A percentile compares a stretch with the other conserved stretches of the same genome.
Evolutionary conservation across 2,888 invertebrate species (phyloP).

Genomic region (Habrosyne pyritoides): DNA sequence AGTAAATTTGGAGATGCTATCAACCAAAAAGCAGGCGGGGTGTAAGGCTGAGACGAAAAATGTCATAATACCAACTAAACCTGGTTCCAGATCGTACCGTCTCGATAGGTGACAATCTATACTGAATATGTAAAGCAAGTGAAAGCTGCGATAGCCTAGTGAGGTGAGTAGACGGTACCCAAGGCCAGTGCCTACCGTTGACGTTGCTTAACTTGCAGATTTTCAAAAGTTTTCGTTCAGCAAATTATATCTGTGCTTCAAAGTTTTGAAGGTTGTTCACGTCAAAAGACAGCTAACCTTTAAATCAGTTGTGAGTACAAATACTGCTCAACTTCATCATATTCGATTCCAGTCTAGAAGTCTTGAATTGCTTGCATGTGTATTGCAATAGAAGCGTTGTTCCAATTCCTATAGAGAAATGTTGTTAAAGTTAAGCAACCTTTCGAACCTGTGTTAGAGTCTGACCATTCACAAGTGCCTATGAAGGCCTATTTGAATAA

Average conservation of each 20-base stretch:
- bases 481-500: too few species aligned
- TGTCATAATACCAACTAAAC: constrained; percentile 6
- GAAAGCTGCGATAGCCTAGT: background rate
- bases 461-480: too few species aligned
- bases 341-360: too few species aligned
- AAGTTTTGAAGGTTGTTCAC: background rate
- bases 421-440: too few species aligned
- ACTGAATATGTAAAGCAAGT: background rate
- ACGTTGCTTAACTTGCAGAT: background rate
- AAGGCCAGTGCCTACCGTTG: background rate
- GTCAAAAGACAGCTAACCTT: too few species aligned
- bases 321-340: too few species aligned
- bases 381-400: too few species aligned
- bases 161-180: background rate
- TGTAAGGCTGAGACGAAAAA: background rate
- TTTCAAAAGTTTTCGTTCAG: background rate
- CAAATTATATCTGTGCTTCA: too few species aligned
- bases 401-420: too few species aligned
- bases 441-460: too few species aligned
- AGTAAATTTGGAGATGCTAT: background rate
- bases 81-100: background rate
- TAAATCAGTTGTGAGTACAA: too few species aligned
- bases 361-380: too few species aligned
- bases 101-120: background rate
- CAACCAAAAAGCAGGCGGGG: background rate